phyloP scores from a whole-genome alignment of 2,797 vertebrate genomes.

The Diplodus sargus region DNA sequence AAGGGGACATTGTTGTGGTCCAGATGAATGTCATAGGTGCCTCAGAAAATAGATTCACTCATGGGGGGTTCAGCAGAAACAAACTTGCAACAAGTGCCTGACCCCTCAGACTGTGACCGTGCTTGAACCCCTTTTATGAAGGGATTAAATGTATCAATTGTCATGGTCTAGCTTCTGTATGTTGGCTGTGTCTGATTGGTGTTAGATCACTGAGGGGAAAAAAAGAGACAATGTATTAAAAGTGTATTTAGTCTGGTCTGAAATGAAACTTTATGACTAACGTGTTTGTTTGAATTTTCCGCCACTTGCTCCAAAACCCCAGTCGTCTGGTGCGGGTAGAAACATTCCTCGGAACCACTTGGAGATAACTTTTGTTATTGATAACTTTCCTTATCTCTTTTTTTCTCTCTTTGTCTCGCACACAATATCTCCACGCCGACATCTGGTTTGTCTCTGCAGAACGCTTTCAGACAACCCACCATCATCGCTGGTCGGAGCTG shows the following conservation, averaged over 20 bases:
- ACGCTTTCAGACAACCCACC: conserved; percentile 33
- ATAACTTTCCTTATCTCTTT: conserved; percentile 14
- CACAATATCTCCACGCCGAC: conserved; percentile 38
- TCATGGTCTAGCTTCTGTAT: conserved; percentile 29
- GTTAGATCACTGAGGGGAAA: conserved; percentile 1
- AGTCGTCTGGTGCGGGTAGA: background rate
- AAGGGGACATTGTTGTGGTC: conserved; percentile 81
- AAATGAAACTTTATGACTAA: conserved; percentile 7
- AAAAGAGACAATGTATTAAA: background rate
- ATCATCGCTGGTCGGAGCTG: conserved; percentile 21
- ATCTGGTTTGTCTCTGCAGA: conserved; percentile 57
- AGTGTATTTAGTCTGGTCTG: conserved; percentile 24
- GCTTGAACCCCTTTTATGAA: conserved; percentile 45
- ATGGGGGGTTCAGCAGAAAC: conserved; percentile 72
- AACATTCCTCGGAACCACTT: conserved; percentile 8
- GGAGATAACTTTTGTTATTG: conserved; percentile 15
- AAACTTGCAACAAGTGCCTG: conserved; percentile 62
- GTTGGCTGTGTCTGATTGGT: conserved; percentile 7
- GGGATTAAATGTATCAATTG: conserved; percentile 67
- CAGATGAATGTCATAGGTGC: conserved; percentile 75
- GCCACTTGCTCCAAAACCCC: background rate
- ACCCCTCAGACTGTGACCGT: conserved; percentile 53
- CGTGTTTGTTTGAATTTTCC: background rate
- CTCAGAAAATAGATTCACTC: conserved; percentile 77
- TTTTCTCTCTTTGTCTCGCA: conserved; percentile 33